Base-by-base conservation (phyloP, 2,888 invertebrate species). In the Ophioninae sp. region DNA sequence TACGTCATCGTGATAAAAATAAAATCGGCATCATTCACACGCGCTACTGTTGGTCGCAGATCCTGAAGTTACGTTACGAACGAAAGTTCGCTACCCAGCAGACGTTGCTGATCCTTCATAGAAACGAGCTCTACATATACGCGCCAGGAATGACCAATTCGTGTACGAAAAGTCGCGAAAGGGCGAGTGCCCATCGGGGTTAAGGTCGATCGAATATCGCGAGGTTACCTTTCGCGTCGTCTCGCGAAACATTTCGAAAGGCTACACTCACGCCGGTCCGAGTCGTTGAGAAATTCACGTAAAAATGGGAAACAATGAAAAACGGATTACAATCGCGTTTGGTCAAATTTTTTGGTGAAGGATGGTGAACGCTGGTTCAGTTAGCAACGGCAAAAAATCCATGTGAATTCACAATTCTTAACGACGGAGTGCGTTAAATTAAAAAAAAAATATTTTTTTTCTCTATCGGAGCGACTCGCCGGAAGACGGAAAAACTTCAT, bases 1-100 rank as follows among this genome's bases (percentile, higher is more conserved):
- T 80, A 81, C 84, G 84, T 85, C 84, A 85, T 81, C 77, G 69
- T 20, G 50, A 79, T 61, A 80, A 23, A 74, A 65, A 70, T 74
- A 83, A 84, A 84, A 82, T 76, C 79, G 75, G 30, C 64, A 64
- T 85, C 75, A 79, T 75, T 21, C 61, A 39, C 65, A 69, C 64
- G 37, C 13, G 50, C 57, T 62, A 17, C 50, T 50, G 17, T 17
- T 17, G 13, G 17, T 50, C 50, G 50, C 50, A 2, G 50, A 50
- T 50, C 44, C 44, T 2, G 10, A 10, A 56, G 50, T 23, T 64
- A 21, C 61, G 20, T 21, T 44, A 41, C 17, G 41, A 13, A n/a
- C 21, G 13, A 23, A 57, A 74, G 23, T 56, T 76, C 13, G 21
- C 21, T 21, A 62, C 7, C 13, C 23, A 50, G 13, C 50, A 17